Evolutionary conservation across 2,888 invertebrate genomes (phyloP), one percentile per base, ranked within the genome.

Genomic region (Chloromyia formosa): DNA sequence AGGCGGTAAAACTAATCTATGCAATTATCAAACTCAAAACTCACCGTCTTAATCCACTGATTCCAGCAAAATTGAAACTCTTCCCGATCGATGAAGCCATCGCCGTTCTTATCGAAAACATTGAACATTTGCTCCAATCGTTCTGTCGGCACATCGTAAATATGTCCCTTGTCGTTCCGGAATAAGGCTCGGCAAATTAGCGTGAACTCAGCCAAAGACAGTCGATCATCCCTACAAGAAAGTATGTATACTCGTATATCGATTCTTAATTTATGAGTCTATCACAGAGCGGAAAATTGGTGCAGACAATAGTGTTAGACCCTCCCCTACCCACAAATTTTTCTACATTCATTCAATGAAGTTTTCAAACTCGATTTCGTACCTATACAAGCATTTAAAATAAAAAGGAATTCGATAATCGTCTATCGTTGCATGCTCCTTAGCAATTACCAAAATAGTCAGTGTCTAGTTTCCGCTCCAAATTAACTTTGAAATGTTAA

Each of bases 31-130:
- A 35, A 2, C 7, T 35, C 27, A 2, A 7, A 35, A 35, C 89
- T 88, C 82, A 93, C 93, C 81, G 93, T 91, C 90, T 94, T 94
- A 78, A 95, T 94, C 95, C 95, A 95, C 81, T 92, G 92, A 85
- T 94, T 93, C 95, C 95, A 95, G 83, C 95, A 95, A 82, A 92
- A 90, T 74, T 91, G 89, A 83, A 96, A 95, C 86, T 96, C 95
- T 75, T 93, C 91, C 74, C 90, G 90, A 82, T 94, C 94, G 74
- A 95, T 91, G 80, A 88, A 90, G 0, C 91, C 92, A 83, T 94
- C 94, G 40, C 85, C 87, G 80, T 95, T 92, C 78, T 88, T 89
- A 84, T 95, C 95, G 83, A 95, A 95, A 74, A 95, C 92, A 75
- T 89, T 88, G 86, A 94, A 95, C 80, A 94, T 90, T 80, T 94